A percentile compares a stretch with the other conserved stretches of the same genome.
phyloP scores from a whole-genome alignment of 2,113 vertebrate species.

The Pithys albifrons region DNA sequence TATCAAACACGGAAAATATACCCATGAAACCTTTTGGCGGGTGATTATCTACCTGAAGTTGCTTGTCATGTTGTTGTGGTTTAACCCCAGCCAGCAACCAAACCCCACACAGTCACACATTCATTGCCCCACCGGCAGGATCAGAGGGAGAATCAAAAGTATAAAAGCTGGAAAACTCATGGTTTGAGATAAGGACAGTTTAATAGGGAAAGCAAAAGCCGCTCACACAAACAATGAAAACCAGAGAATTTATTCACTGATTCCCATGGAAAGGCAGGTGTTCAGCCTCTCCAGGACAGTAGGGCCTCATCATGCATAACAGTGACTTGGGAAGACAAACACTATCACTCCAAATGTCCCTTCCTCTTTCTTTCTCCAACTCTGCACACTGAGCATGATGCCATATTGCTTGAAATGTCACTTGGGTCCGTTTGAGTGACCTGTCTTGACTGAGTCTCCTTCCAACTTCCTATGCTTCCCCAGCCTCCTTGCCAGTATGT shows the following conservation, averaged over 20 bases:
- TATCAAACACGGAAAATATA: background rate
- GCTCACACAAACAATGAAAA: background rate
- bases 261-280: background rate
- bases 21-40: background rate
- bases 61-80: background rate
- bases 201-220: background rate
- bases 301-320: accelerated
- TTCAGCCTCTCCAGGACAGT: background rate
- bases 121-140: background rate
- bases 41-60: background rate
- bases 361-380: background rate
- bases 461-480: accelerated
- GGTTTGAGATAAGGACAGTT: background rate
- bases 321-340: background rate
- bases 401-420: background rate
- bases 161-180: background rate
- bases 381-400: background rate
- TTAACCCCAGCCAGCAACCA: background rate
- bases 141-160: background rate
- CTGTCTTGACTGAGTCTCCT: background rate
- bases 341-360: background rate
- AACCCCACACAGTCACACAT: accelerated
- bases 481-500: background rate
- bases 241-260: background rate
- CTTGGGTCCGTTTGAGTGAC: background rate